A percentile compares a stretch with the other conserved stretches of the same genome.
Conservation (phyloP, 1,140 invertebrate genomes). For the Rhopalosiphum maidis region DNA sequence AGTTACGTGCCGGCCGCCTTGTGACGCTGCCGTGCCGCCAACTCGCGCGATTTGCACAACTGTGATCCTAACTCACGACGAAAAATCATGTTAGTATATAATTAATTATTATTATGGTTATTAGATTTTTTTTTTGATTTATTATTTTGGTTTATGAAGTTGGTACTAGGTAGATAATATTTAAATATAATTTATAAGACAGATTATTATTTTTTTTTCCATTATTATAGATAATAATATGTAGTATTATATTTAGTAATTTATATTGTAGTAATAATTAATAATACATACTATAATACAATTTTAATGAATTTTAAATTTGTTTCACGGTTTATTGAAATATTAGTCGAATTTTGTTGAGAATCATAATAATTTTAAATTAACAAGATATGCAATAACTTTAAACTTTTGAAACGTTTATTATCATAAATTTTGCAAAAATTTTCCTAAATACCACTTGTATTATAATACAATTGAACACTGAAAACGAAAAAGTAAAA, state of each 20-base stretch:
- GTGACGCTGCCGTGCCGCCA: constrained; percentile 27
- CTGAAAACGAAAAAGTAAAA: not conserved
- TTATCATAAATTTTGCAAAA: not conserved
- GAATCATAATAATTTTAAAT: not conserved
- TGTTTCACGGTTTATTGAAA: not conserved
- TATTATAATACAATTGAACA: not conserved
- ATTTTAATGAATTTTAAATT: not conserved
- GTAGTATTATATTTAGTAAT: not conserved
- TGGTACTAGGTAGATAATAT: no score
- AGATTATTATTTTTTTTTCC: not conserved
- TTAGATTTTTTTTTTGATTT: not conserved
- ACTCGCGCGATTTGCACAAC: not conserved
- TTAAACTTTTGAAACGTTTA: not conserved
- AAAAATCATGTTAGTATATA: constrained; percentile 30
- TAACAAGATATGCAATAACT: not conserved
- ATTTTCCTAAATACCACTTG: not conserved
- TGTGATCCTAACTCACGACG: not conserved
- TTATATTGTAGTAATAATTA: not conserved
- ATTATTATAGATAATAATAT: not conserved
- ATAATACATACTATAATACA: not conserved
- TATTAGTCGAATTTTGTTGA: not conserved
- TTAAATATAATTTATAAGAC: not conserved
- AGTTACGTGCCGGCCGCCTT: constrained; percentile 53
- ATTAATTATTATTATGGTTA: not conserved
- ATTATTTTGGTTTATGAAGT: not conserved